Base-by-base conservation (phyloP, 2,888 invertebrate genomes). In the Graphium colonna region DNA sequence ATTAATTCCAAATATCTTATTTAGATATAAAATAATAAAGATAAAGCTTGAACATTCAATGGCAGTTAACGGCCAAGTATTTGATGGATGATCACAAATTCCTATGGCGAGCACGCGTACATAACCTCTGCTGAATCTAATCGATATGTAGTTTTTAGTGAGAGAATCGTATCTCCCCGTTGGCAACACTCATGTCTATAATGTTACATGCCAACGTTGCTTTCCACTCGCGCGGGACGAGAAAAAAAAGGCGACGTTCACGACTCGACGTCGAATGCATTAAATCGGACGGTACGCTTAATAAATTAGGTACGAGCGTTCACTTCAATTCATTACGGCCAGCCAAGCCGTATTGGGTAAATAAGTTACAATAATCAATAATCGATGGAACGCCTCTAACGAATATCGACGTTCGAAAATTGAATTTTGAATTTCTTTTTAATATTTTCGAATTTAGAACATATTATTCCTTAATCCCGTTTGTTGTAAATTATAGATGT, bases 201-300 rank as follows among this genome's bases (percentile, higher is more conserved):
- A 33, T 36, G 36, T 12, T 5, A 36, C 36, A 36, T 31, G 10
- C 31, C 31, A 5, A 9, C 7, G 36, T 36, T 36, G 13, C 36
- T 13, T 36, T 36, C 36, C 36, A 36, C 36, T 36, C 36, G 36
- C 12, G 12, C 36, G n/a, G n/a, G 21, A 5, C 2, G 21, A 42
- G 31, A 33, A 31, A 16, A 73, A 71, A 76, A 79, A 74, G 73
- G 74, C 75, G 76, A 82, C 77, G 77, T 75, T 83, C 85, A 82
- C 82, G 82, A 82, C 69, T 79, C 68, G 68, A 65, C 73, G 65
- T 73, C 71, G 67, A 75, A 78, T 78, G 77, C 79, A 77, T 82
- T 81, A 82, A 76, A 81, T 61, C 69, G 69, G 12, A 38, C 69
- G 69, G 69, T 77, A 71, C 73, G 68, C 77, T 75, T 71, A 78